These are phyloP conservation scores for Scopus umbretta DNA, from an alignment of 2,113 vertebrate species.

Conservation along the genomic window DNA sequence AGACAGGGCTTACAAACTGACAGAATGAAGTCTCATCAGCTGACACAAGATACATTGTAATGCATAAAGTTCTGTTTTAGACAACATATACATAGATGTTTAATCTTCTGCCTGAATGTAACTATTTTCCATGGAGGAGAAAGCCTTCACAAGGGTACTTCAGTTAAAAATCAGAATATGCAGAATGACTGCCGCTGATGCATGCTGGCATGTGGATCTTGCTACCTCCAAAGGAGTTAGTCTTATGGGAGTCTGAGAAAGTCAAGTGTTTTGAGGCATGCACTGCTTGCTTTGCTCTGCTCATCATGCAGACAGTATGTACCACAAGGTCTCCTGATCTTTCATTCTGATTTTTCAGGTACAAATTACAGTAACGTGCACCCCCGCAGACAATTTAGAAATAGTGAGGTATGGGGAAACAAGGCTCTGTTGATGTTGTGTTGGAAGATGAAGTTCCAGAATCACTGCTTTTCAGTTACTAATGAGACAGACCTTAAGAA, in stretches of 20 bases:
- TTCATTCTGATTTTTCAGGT: not conserved
- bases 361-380: not conserved
- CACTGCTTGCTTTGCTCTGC: not conserved
- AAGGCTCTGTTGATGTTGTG: not conserved
- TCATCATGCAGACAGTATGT: accelerated
- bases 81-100: not conserved
- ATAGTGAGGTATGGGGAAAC: not conserved
- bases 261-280: not conserved
- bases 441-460: not conserved
- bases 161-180: not conserved
- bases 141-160: not conserved
- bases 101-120: not conserved
- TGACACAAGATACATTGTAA: not conserved
- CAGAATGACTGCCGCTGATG: not conserved
- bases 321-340: not conserved
- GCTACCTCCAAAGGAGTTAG: not conserved
- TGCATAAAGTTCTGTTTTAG: not conserved
- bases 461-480: not conserved
- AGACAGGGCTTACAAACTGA: not conserved
- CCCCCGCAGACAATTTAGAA: not conserved
- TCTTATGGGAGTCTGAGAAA: not conserved
- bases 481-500: not conserved
- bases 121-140: not conserved
- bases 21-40: not conserved
- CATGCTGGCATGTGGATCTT: not conserved